Base-by-base conservation (phyloP, 2,797 vertebrate genomes). In the Propithecus perrieri region DNA sequence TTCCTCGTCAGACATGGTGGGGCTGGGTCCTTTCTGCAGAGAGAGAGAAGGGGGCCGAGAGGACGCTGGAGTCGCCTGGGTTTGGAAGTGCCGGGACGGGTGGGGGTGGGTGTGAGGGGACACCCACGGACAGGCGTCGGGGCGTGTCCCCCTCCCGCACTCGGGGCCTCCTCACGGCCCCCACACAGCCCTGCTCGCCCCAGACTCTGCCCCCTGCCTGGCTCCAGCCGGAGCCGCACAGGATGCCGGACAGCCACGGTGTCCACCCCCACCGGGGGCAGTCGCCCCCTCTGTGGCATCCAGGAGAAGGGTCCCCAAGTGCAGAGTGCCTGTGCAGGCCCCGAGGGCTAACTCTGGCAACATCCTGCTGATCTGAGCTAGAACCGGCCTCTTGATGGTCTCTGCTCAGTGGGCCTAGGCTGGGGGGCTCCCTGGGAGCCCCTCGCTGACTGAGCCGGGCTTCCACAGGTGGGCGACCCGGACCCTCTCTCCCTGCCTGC, bases 1-100 rank as follows among this genome's bases (percentile, higher is more conserved):
- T 97, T 99, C 99, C 97, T 99, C 99, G 98, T 99, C 99, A 98
- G 99, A 99, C 99, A 99, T 99, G 99, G 97, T 98, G 99, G 98
- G 84, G 97, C 98, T 89, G 98, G 99, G 33, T 5, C 30, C 98
- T 98, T 99, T 99, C 99, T 99, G 97, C 96, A 76, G 53, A 84
- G 97, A 94, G 95, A 48, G 96, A 94, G 97, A 80, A 91, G 97
- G 46, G 96, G 61, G 93, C 14, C 95, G 24, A 78, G 57, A 98
- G 85, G 50, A 98, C 5, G 8, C 13, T 4, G 91, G 88, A 55
- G 24, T 0, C 7, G 48, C 69, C 63, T 38, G 10, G 10, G 61
- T 35, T 67, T 8, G 3, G 38, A 41, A 14, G 46, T 5, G 4
- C 22, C 3, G 28, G n/a, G 0, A 2, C 0, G 24, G 50, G 57